These are phyloP conservation scores for Gambusia holbrooki DNA, from an alignment of 2,113 vertebrate genomes.

Conservation along the genomic window DNA sequence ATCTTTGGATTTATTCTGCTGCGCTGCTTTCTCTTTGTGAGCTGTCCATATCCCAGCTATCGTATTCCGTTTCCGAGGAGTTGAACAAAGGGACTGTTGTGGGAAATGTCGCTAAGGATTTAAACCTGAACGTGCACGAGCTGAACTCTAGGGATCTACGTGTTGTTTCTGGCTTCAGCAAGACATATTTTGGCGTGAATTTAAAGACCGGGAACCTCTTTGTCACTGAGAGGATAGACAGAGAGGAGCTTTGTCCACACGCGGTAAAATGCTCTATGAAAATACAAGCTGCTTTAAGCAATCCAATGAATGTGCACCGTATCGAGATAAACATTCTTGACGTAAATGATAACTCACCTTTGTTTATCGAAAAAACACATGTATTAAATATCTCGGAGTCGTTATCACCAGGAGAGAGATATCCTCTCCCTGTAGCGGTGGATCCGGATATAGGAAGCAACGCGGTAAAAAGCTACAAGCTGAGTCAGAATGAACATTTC, in stretches of 20 bases:
- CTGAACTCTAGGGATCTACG: slow-evolving; percentile 55
- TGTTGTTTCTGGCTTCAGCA: slow-evolving; percentile 59
- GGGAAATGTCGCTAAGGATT: slow-evolving; percentile 76
- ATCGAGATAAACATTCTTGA: slow-evolving; percentile 68
- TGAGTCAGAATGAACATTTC: slow-evolving; percentile 75
- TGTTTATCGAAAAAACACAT: slow-evolving; percentile 29
- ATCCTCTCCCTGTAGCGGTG: slow-evolving; percentile 38
- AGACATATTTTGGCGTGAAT: slow-evolving; percentile 68
- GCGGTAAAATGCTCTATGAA: slow-evolving; percentile 57
- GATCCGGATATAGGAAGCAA: slow-evolving; percentile 72
- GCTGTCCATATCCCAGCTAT: slow-evolving; percentile 59
- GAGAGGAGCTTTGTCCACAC: slow-evolving; percentile 71
- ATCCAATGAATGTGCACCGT: slow-evolving; percentile 65
- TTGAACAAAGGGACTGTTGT: slow-evolving; percentile 69
- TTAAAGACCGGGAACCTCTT: slow-evolving; percentile 59
- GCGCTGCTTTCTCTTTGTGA: slow-evolving; percentile 45
- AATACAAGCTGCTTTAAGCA: slow-evolving; percentile 66
- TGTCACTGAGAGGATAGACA: slow-evolving; percentile 71
- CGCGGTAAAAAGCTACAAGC: slow-evolving; percentile 74
- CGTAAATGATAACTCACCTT: slow-evolving; percentile 73
- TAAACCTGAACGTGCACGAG: slow-evolving; percentile 64
- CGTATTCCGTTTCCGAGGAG: slow-evolving; percentile 73
- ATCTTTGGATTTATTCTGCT: slow-evolving; percentile 10
- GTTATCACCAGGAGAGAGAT: slow-evolving; percentile 33
- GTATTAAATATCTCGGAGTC: slow-evolving; percentile 52